These are phyloP conservation scores for Coryphaenoides rupestris DNA, from an alignment of 2,113 vertebrate genomes.

Conservation along the genomic window DNA sequence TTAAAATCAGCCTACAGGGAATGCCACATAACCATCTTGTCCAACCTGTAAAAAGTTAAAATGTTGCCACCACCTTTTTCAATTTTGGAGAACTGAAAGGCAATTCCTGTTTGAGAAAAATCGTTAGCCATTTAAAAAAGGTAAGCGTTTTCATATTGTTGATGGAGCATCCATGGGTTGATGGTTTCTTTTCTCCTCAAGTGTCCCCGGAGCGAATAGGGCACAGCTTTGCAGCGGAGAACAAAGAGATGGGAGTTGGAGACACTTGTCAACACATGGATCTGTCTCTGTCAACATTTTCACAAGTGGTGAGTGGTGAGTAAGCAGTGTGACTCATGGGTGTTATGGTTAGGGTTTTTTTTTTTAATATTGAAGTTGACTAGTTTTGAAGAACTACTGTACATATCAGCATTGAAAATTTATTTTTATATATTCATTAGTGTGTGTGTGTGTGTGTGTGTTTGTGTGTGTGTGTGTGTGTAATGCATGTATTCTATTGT, in stretches of 20 bases:
- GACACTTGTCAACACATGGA: conserved; percentile 61
- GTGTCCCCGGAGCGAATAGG: conserved; percentile 82
- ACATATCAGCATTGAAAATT: too few relatives aligned
- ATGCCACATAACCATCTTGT: neutral
- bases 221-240: conserved; percentile 49
- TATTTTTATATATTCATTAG: too few relatives aligned
- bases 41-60: neutral
- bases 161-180: neutral
- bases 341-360: neutral
- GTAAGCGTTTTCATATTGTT: too few relatives aligned
- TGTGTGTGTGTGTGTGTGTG: too few relatives aligned
- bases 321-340: neutral
- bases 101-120: too few relatives aligned
- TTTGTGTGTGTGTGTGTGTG: too few relatives aligned
- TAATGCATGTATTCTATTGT: too few relatives aligned
- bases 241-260: conserved; percentile 39
- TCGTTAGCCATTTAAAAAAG: too few relatives aligned
- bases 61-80: neutral
- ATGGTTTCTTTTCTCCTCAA: conserved; percentile 45
- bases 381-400: too few relatives aligned
- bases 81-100: too few relatives aligned
- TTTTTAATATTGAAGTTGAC: neutral
- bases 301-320: conserved; percentile 76
- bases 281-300: conserved; percentile 47
- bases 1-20: neutral